Percentiles rank a stretch among this genome's conserved stretches.
Evolutionary conservation across 30 jellyfish, hydroid and myxozoan genomes (phyloP).

Genomic region (Sanderia malayensis): DNA sequence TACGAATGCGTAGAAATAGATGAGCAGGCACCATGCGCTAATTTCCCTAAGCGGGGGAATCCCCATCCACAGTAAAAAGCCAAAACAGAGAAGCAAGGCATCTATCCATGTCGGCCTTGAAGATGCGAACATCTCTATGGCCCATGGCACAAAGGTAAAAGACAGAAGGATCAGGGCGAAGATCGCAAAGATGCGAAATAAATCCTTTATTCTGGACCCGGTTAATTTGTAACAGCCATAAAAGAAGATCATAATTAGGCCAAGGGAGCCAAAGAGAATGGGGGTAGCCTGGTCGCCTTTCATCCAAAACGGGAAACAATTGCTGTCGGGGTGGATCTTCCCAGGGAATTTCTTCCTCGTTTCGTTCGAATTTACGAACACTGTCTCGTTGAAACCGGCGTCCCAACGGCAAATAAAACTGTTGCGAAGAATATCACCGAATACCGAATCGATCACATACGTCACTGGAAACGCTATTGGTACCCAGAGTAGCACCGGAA

Average conservation of each 20-base stretch:
- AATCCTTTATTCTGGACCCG: slow-evolving; percentile 3
- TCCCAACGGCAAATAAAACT: slow-evolving; percentile 54
- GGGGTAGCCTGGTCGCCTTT: slow-evolving; percentile 10
- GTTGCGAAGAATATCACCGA: slow-evolving; percentile 35
- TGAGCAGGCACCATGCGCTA: slow-evolving; percentile 66
- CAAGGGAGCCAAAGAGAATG: slow-evolving; percentile 15
- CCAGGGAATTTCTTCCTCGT: not conserved
- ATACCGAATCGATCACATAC: slow-evolving; percentile 39
- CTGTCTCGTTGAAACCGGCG: not conserved
- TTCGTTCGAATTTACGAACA: not conserved
- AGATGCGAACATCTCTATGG: slow-evolving; percentile 48
- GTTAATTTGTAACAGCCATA: slow-evolving; percentile 17
- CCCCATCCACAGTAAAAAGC: slow-evolving; percentile 75
- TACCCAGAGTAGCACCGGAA: slow-evolving; percentile 71
- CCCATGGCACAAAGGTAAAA: slow-evolving; percentile 72
- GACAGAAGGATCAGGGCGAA: slow-evolving; percentile 24
- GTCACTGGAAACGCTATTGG: slow-evolving; percentile 75
- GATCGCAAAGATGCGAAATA: slow-evolving; percentile 13
- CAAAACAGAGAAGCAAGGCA: slow-evolving; percentile 25
- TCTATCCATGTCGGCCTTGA: slow-evolving; percentile 49
- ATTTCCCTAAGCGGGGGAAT: slow-evolving; percentile 62
- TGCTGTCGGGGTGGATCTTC: not conserved
- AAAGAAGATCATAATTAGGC: slow-evolving; percentile 11
- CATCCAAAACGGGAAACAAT: slow-evolving; percentile 29
- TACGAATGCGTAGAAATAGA: slow-evolving; percentile 45